A percentile compares a stretch with the other conserved stretches of the same genome.
phyloP scores from a whole-genome alignment of 2,888 invertebrate genomes.

The Dichetophora obliterata region DNA sequence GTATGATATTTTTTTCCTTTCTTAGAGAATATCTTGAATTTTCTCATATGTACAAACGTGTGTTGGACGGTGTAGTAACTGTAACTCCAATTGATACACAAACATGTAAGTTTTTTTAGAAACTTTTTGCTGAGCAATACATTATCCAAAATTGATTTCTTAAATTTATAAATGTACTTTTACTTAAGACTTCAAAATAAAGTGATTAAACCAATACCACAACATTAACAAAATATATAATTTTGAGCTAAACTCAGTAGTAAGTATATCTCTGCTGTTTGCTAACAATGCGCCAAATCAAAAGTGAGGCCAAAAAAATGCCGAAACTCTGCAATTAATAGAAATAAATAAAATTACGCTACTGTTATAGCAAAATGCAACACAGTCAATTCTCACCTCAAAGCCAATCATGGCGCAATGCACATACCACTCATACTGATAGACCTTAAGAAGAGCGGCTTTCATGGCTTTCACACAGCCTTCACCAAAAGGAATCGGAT shows the following conservation, averaged over 20 bases:
- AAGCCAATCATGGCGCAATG: conserved; percentile 57
- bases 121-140: too few relatives aligned
- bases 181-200: too few relatives aligned
- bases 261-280: conserved; percentile 60
- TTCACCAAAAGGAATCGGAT: conserved; percentile 50
- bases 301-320: conserved; percentile 54
- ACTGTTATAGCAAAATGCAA: background rate
- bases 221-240: too few relatives aligned
- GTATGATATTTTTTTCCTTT: too few relatives aligned
- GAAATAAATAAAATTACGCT: background rate
- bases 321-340: conserved; percentile 53
- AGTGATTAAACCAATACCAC: too few relatives aligned
- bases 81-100: too few relatives aligned
- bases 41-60: too few relatives aligned
- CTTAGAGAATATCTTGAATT: too few relatives aligned
- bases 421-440: conserved; percentile 57
- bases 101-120: too few relatives aligned
- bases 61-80: too few relatives aligned
- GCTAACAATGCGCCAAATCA: conserved; percentile 59
- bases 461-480: conserved; percentile 58
- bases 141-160: too few relatives aligned
- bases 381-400: conserved; percentile 52
- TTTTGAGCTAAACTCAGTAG: conserved; percentile 38
- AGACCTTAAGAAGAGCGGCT: conserved; percentile 52
- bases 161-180: too few relatives aligned